These are phyloP conservation scores for Rhadina sibilatrix DNA, from an alignment of 2,113 vertebrate species.

Conservation along the genomic window DNA sequence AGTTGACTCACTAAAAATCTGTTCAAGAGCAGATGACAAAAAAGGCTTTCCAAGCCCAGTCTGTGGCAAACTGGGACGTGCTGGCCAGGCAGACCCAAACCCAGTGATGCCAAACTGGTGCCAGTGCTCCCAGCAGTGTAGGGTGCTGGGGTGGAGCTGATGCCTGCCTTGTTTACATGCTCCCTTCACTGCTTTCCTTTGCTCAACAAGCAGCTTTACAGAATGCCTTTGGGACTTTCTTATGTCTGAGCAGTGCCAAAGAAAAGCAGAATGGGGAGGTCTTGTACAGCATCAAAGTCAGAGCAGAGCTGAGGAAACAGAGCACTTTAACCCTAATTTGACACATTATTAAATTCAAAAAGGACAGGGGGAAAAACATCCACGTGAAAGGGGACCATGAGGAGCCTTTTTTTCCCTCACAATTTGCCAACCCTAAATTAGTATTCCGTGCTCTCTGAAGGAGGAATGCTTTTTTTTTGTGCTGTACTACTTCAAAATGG, in stretches of 20 bases:
- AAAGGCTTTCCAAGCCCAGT: neutral
- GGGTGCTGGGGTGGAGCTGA: neutral
- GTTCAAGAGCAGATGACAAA: neutral
- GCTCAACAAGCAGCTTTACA: neutral
- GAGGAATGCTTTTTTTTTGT: neutral
- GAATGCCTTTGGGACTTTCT: neutral
- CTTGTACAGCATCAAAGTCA: neutral
- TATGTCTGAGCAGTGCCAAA: neutral
- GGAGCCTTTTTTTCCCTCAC: neutral
- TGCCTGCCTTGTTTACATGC: neutral
- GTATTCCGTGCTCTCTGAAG: neutral
- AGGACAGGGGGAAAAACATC: neutral
- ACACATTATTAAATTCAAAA: neutral
- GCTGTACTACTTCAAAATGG: constrained; percentile 10
- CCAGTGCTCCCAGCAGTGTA: neutral
- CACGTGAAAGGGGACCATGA: neutral
- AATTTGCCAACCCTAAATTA: neutral
- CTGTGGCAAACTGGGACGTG: neutral
- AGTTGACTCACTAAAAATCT: neutral
- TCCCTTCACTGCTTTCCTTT: neutral
- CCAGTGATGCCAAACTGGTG: neutral
- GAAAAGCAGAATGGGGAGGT: neutral
- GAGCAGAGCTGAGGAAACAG: neutral
- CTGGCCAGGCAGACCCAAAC: neutral
- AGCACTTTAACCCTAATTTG: neutral